Conservation (phyloP, 2,888 invertebrate species). For the Pristionchus entomophagus region DNA sequence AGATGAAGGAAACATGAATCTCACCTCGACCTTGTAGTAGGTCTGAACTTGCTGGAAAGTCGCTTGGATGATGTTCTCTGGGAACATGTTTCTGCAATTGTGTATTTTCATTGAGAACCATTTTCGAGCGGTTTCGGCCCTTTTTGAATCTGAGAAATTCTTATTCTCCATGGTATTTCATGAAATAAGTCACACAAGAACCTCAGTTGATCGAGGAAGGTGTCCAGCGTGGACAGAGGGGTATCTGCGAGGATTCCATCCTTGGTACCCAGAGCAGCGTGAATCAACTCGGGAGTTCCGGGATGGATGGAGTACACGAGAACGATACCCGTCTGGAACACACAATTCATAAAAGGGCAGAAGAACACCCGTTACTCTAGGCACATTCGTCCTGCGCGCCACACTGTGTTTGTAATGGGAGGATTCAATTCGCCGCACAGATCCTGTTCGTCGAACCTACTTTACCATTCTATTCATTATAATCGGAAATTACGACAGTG, state of each 20-base stretch:
- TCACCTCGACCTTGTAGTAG: slow-evolving; percentile 64
- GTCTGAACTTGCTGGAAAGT: slow-evolving; percentile 76
- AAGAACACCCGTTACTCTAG: too few relatives aligned
- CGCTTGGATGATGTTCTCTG: slow-evolving; percentile 92
- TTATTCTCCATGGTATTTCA: background rate
- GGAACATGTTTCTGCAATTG: slow-evolving; percentile 87
- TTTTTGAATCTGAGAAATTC: too few relatives aligned
- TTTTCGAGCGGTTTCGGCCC: background rate
- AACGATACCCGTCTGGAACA: slow-evolving; percentile 79
- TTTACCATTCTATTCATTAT: too few relatives aligned
- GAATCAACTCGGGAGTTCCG: slow-evolving; percentile 79
- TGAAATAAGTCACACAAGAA: slow-evolving; percentile 73
- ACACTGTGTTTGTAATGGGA: too few relatives aligned
- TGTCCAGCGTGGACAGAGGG: slow-evolving; percentile 82
- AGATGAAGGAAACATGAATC: background rate
- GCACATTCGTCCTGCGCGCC: too few relatives aligned
- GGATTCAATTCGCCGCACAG: too few relatives aligned
- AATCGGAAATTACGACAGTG: too few relatives aligned
- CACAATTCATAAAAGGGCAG: background rate
- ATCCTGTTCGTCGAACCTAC: too few relatives aligned
- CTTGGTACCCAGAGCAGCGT: slow-evolving; percentile 68
- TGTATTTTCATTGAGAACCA: background rate
- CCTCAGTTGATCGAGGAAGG: slow-evolving; percentile 91
- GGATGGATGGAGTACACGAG: slow-evolving; percentile 83
- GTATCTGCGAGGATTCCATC: slow-evolving; percentile 74